Evolutionary conservation across 2,113 vertebrate species (phyloP).

Genomic region (Tinamus guttatus): DNA sequence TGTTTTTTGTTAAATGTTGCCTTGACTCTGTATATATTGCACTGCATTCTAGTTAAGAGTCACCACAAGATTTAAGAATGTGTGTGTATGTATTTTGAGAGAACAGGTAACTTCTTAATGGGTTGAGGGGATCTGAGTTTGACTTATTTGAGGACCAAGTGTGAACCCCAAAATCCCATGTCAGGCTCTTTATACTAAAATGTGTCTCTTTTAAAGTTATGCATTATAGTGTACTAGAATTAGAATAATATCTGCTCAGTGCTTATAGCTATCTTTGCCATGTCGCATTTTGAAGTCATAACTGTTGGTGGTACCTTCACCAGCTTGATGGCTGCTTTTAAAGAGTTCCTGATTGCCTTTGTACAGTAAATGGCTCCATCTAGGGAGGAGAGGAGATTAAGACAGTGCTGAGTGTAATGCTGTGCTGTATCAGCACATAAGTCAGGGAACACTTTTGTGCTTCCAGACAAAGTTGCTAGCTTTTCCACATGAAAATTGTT

Average conservation of each 20-base stretch:
- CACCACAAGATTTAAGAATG: neutral
- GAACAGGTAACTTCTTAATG: neutral
- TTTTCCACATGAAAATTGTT: neutral
- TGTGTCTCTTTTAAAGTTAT: neutral
- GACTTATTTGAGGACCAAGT: neutral
- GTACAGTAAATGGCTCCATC: neutral
- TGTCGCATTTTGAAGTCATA: accelerated
- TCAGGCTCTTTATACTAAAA: neutral
- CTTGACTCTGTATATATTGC: neutral
- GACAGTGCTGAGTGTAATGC: accelerated
- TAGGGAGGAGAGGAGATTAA: neutral
- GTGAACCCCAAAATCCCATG: neutral
- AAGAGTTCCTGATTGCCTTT: neutral
- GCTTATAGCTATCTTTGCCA: accelerated
- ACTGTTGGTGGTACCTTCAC: neutral
- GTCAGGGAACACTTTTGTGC: neutral
- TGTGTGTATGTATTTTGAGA: neutral
- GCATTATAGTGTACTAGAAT: neutral
- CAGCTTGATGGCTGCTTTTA: neutral
- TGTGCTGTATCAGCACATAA: neutral
- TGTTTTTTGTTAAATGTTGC: neutral
- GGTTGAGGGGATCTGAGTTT: neutral
- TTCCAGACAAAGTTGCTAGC: neutral
- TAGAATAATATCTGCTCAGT: neutral
- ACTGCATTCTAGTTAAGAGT: neutral